Evolutionary conservation across 2,797 vertebrate genomes (phyloP).

Genomic region (Yasuhikotakia modesta): DNA sequence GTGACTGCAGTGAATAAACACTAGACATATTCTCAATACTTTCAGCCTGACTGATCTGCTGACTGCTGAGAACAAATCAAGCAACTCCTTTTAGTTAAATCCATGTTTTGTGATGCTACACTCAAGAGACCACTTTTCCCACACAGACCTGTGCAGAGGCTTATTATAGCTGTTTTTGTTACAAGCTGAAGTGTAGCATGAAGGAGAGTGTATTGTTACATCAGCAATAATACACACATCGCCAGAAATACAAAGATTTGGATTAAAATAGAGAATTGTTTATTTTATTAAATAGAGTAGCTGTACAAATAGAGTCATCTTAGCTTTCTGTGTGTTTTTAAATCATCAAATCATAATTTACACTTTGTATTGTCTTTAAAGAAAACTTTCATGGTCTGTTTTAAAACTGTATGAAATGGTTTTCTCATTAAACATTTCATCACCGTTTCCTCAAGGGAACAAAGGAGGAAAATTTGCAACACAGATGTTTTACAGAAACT

Average conservation of each 20-base stretch:
- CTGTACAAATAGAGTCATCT: background rate
- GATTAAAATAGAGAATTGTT: too few species aligned
- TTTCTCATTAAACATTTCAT: background rate
- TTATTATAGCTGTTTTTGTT: background rate
- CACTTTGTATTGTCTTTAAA: background rate
- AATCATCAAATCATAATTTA: background rate
- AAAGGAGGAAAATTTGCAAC: background rate
- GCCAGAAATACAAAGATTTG: too few species aligned
- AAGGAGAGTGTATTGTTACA: background rate
- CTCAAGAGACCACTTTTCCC: background rate
- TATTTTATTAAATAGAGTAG: background rate
- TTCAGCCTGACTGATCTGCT: constrained; percentile 29
- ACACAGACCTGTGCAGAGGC: background rate
- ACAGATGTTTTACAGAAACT: constrained; percentile 10
- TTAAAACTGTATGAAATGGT: background rate
- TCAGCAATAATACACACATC: background rate
- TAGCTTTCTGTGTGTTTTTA: background rate
- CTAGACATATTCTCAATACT: constrained; percentile 25
- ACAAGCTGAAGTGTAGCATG: background rate
- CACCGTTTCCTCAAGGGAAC: background rate
- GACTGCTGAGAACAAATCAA: constrained; percentile 29
- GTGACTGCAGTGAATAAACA: constrained; percentile 29
- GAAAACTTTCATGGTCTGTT: background rate
- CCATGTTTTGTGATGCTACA: background rate
- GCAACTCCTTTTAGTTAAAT: background rate